phyloP scores from a whole-genome alignment of 2,888 invertebrate species.

The Serripes groenlandicus region DNA sequence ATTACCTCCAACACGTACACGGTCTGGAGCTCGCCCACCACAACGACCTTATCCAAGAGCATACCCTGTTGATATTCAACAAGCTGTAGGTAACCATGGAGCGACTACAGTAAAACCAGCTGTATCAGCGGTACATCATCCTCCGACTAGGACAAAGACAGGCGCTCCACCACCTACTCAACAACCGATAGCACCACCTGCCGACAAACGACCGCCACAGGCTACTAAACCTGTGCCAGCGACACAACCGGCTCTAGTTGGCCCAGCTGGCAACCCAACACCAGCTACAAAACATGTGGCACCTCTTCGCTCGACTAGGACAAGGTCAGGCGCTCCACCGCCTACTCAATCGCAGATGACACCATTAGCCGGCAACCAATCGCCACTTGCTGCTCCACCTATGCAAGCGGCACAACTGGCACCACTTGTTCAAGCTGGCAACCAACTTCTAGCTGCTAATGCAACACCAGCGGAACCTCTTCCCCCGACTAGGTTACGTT shows the following conservation, averaged over 20 bases:
- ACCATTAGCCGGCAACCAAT: not conserved
- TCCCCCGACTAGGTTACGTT: not conserved
- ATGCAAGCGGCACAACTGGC: not conserved
- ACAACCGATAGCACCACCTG: not conserved
- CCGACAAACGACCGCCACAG: not conserved
- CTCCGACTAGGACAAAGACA: not conserved
- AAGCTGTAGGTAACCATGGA: not conserved
- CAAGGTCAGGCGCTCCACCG: constrained; percentile 7
- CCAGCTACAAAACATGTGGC: not conserved
- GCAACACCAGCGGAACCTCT: not conserved
- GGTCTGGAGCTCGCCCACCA: not conserved
- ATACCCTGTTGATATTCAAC: not conserved
- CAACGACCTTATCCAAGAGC: not conserved
- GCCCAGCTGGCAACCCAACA: not conserved
- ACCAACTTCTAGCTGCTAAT: not conserved
- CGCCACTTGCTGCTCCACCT: not conserved
- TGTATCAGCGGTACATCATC: not conserved
- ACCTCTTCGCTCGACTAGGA: not conserved
- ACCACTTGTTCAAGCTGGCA: too few species aligned
- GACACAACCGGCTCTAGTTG: not conserved
- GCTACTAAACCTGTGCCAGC: not conserved
- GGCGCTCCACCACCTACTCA: not conserved
- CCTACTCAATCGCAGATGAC: not conserved
- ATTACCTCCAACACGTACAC: not conserved
- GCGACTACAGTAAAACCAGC: not conserved